Evolutionary conservation across 1,140 invertebrate genomes (phyloP).

Genomic region (Heterodera schachtii): DNA sequence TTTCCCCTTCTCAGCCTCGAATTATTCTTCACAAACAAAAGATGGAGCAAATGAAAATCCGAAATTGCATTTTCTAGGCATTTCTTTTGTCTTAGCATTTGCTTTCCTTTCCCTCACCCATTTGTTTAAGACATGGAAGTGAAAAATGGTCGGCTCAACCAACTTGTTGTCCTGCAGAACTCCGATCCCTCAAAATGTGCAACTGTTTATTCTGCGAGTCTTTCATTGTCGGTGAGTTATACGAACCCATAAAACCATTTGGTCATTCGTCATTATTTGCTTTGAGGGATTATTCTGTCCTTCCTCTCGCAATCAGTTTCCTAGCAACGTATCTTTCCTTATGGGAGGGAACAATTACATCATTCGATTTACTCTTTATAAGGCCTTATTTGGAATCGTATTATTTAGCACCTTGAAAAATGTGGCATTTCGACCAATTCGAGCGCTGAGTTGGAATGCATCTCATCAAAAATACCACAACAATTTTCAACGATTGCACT

Average conservation of each 20-base stretch:
- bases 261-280: too few species aligned
- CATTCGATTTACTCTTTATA: background rate
- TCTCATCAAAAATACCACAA: background rate
- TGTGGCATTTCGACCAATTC: background rate
- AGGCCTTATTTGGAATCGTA: background rate
- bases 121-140: background rate
- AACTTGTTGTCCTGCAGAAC: constrained; percentile 10
- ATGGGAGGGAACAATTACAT: background rate
- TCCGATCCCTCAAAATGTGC: background rate
- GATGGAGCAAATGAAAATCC: background rate
- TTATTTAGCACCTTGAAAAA: background rate
- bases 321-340: background rate
- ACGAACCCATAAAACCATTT: too few species aligned
- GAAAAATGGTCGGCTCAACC: background rate
- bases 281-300: too few species aligned
- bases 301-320: background rate
- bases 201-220: background rate
- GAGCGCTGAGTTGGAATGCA: background rate
- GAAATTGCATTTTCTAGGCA: background rate
- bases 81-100: background rate
- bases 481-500: background rate
- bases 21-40: background rate
- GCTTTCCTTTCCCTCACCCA: background rate
- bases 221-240: background rate
- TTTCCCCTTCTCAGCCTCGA: constrained; percentile 1